Conservation (phyloP, 2,113 vertebrate genomes). For the Atherinomorus stipes region DNA sequence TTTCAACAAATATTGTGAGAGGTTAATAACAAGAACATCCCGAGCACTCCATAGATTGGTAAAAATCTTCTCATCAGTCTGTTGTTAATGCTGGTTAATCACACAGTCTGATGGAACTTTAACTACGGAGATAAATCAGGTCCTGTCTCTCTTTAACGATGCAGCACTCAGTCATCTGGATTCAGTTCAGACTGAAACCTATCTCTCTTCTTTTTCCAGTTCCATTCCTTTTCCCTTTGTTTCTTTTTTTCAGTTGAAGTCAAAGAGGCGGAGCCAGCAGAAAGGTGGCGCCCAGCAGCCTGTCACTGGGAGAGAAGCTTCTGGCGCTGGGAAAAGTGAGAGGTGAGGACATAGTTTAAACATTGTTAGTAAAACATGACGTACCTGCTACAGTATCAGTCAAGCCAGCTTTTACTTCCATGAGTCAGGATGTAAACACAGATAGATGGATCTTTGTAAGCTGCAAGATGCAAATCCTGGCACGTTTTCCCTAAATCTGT, state of each 20-base stretch:
- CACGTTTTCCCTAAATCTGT: not conserved
- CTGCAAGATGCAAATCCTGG: too few relatives aligned
- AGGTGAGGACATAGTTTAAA: constrained; percentile 52
- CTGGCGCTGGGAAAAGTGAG: constrained; percentile 38
- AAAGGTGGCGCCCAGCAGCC: constrained; percentile 40
- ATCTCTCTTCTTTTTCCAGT: not conserved
- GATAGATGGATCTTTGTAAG: not conserved
- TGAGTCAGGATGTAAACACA: not conserved
- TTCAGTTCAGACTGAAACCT: too few relatives aligned
- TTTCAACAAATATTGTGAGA: too few relatives aligned
- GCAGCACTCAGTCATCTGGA: not conserved
- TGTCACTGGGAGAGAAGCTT: constrained; percentile 29
- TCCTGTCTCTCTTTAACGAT: not conserved
- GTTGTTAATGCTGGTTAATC: not conserved
- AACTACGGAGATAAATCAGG: not conserved
- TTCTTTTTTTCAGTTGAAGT: constrained; percentile 40
- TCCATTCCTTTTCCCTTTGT: not conserved
- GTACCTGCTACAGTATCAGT: constrained; percentile 1
- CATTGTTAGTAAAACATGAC: not conserved
- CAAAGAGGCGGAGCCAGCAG: constrained; percentile 66
- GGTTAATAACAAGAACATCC: too few relatives aligned
- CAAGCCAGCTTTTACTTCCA: constrained; percentile 1
- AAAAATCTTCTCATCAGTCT: too few relatives aligned
- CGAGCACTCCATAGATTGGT: too few relatives aligned
- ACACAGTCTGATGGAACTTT: not conserved